These are phyloP conservation scores for Paralinhomoeus sp. DNA, from an alignment of 2,888 invertebrate genomes.

Conservation along the genomic window DNA sequence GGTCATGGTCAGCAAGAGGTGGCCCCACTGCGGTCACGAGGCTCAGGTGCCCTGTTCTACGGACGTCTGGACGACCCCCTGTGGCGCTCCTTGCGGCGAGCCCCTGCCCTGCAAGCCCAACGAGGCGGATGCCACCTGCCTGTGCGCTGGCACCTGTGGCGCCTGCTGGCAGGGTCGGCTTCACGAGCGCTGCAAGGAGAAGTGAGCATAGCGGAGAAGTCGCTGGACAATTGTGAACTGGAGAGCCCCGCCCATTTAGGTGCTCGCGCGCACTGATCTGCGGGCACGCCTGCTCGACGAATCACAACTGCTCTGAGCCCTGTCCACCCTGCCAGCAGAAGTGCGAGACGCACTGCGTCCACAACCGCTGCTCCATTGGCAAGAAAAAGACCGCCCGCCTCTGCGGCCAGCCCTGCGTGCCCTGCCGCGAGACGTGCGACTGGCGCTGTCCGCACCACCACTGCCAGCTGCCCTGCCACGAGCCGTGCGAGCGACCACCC, in stretches of 20 bases:
- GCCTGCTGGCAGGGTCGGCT: too few species aligned
- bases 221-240: too few species aligned
- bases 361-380: slow-evolving; percentile 29
- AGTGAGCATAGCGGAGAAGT: too few species aligned
- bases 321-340: slow-evolving; percentile 27
- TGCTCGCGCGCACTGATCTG: slow-evolving; percentile 40
- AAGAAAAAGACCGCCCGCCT: neutral
- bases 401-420: slow-evolving; percentile 16
- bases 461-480: slow-evolving; percentile 16
- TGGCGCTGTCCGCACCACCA: slow-evolving; percentile 22
- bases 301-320: slow-evolving; percentile 13
- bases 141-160: too few species aligned
- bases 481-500: slow-evolving; percentile 25
- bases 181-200: too few species aligned
- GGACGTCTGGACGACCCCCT: too few species aligned
- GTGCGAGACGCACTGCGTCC: slow-evolving; percentile 32
- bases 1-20: neutral
- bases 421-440: slow-evolving; percentile 26
- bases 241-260: too few species aligned
- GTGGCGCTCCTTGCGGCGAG: too few species aligned
- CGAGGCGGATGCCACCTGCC: too few species aligned
- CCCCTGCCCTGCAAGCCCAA: too few species aligned
- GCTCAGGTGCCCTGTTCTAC: neutral
- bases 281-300: slow-evolving; percentile 31
- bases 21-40: slow-evolving; percentile 5